These are phyloP conservation scores for Ceyx erithaca DNA, from an alignment of 2,797 vertebrate species.

Conservation along the genomic window DNA sequence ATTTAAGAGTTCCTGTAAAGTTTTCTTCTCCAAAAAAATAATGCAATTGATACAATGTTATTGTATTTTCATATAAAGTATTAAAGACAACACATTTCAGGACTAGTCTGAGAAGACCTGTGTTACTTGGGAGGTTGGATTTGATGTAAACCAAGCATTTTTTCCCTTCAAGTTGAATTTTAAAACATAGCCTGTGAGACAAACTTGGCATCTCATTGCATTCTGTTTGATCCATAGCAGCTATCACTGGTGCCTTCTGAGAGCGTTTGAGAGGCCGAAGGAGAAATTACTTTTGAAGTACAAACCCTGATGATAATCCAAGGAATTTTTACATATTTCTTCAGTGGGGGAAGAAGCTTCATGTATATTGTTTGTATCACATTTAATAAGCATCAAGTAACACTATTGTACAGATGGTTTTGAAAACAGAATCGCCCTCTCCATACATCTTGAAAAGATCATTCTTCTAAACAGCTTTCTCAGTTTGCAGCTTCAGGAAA, in stretches of 20 bases:
- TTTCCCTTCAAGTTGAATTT: not conserved
- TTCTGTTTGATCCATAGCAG: not conserved
- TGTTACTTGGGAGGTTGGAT: not conserved
- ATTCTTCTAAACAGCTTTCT: not conserved
- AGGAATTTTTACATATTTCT: not conserved
- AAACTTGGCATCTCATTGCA: not conserved
- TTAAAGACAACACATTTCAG: not conserved
- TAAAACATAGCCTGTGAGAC: not conserved
- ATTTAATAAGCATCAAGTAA: not conserved
- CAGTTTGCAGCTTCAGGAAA: not conserved
- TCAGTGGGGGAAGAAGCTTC: rapidly evolving
- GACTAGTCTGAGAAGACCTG: not conserved
- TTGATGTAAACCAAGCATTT: not conserved
- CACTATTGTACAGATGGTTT: not conserved
- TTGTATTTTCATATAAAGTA: no score
- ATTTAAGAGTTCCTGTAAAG: not conserved
- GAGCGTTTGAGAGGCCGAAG: not conserved
- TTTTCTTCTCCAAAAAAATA: not conserved
- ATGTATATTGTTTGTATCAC: not conserved
- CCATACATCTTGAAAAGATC: not conserved
- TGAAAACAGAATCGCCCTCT: not conserved
- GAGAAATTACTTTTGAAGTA: not conserved
- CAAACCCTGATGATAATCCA: not conserved
- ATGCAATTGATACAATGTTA: not conserved
- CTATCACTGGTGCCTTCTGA: not conserved